Evolutionary conservation across 2,888 invertebrate species (phyloP), one percentile per base, ranked within the genome.

Genomic region (Perithous albicinctus): DNA sequence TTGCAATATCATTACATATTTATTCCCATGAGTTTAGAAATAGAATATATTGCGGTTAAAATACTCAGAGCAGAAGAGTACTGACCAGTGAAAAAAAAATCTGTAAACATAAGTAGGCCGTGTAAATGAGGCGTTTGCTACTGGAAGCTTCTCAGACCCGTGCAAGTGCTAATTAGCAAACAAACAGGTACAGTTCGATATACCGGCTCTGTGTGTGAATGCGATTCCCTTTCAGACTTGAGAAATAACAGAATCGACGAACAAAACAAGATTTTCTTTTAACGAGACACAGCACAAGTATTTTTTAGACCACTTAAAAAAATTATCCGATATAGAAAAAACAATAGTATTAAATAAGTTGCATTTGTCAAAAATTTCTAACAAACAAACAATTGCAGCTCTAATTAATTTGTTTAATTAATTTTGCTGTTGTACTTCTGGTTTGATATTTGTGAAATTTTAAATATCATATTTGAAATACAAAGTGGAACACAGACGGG

Each of bases 131-230:
- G 79, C 78, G 67, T 78, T 79, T 43, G 80, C 78, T 80, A 84
- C 80, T 78, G n/a, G 82, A 77, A 51, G 61, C 84, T 86, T 80
- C 77, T 23, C 84, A 85, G 84, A 83, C 85, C 84, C 85, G 84
- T 66, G 76, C 73, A 85, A 83, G 84, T 90, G 90, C 82, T 91
- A 91, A 91, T 91, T 88, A 86, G 84, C 86, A 87, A 90, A 90
- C 90, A 91, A 91, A 88, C 89, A 87, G 85, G 86, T 85, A 87
- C 86, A 88, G 88, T 88, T 88, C 84, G 86, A 84, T 84, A 83
- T 54, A 51, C 41, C 59, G 26, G 51, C 41, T 61, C 15, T 35
- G 18, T 56, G 63, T 72, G 69, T 51, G 64, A 54, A 59, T 73
- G 56, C 66, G 54, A 72, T 72, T 59, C 72, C 43, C 46, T 59